Base-by-base conservation (phyloP, 2,888 invertebrate genomes). In the Arge pagana region DNA sequence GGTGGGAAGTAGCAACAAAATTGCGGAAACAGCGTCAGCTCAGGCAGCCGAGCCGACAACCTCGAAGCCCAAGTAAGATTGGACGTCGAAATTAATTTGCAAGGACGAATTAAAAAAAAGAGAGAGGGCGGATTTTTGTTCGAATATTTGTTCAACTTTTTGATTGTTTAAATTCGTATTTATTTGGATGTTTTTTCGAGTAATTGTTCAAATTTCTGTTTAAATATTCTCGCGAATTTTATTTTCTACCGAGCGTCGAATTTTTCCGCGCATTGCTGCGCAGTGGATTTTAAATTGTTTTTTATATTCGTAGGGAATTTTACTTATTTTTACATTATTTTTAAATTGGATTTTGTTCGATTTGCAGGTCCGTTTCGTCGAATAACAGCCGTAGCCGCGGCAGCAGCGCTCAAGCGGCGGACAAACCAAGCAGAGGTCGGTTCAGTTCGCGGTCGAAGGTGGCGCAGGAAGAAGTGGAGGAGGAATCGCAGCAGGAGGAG, bases 1-100 rank as follows among this genome's bases (percentile, higher is more conserved):
- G 70, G 87, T 81, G 13, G 84, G 84, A 58, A 82, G 81, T 72
- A 82, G 84, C 82, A 78, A 56, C 23, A 66, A 66, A 28, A 31
- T 64, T n/a, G 58, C 60, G 16, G 70, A 70, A 13, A 24, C 64
- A 3, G 35, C 66, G 4, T 56, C 62, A 8, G 58, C 65, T 11
- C 66, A 63, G 26, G 23, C 65, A 45, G 45, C 56, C 8, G 72
- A 72, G 15, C 26, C 66, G 10, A 61, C 66, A 8, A 59, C 68
- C 18, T 21, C 59, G 6, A 67, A 66, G 45, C 56, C 71, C 21
- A 72, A 64, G 66, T 66, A 54, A 23, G 53, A 49, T 13, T n/a
- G 21, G 26, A 11, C 30, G 35, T 19, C 28, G 7, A 7, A 28
- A 28, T 8, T n/a, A n/a, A 28, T 7, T n/a, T 7, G n/a, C 28